Evolutionary conservation across 37 sponge, comb jelly and placozoan genomes (phyloP), one percentile per base, ranked within the genome.

Genomic region (Bolinopsis microptera): DNA sequence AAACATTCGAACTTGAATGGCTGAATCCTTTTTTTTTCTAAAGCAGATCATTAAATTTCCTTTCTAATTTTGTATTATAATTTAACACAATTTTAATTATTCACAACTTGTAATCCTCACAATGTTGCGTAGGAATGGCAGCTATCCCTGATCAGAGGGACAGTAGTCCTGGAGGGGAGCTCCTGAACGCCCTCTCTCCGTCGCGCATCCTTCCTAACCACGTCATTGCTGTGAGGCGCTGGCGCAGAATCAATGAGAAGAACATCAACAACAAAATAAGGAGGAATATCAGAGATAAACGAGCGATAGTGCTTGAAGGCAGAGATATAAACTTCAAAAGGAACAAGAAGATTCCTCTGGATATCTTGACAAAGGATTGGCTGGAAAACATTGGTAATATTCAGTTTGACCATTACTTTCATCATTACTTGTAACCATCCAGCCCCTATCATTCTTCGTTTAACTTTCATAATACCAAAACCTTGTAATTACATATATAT

Each of bases 331-430:
- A 86, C 22, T 86, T 41, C 36, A 86, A 38, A 23, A 39, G 90
- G 28, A 86, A 86, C 24, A 86, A 86, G 26, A 86, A 86, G 90
- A 86, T 86, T 40, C 90, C 90, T 9, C 90, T 86, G 16, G 90
- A 86, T 86, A n/a, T n/a, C 5, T 26, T 86, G 48, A 86, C 90
- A 1, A 86, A 86, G 26, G 90, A 86, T 39, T 86, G 90, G 90
- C 31, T 86, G 13, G 25, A 40, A 23, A 86, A 86, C 48, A 86
- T 41, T 36, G 80, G 80, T 77, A 8, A n/a, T n/a, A n/a, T n/a
- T n/a, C n/a, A 23, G 74, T 70, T 67, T 13, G 18, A 67, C 13
- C 13, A 18, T 67, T 18, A 67, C 23, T 70, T 70, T n/a, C n/a
- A n/a, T n/a, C n/a, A n/a, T n/a, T n/a, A n/a, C n/a, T n/a, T n/a